Evolutionary conservation across 2,888 invertebrate genomes (phyloP).

Genomic region (Agriopis aurantiaria): DNA sequence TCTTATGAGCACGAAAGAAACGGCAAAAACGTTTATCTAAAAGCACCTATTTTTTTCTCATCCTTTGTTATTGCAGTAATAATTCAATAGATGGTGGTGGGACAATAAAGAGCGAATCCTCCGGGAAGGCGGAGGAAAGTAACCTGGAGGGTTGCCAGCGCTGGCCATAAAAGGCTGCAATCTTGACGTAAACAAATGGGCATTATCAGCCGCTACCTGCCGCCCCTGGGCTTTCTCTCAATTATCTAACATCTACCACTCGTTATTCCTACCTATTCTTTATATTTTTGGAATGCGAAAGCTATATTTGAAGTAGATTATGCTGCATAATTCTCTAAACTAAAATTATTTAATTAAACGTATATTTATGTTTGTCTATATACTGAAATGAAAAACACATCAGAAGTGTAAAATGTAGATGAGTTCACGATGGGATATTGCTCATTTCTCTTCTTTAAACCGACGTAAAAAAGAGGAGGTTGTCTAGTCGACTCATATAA

Average conservation of each 20-base stretch:
- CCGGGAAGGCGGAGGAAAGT: not conserved
- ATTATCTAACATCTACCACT: constrained; percentile 12
- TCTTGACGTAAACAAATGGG: constrained; percentile 32
- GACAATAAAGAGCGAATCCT: constrained; percentile 15
- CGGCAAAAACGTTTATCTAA: not conserved
- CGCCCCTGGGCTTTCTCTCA: not conserved
- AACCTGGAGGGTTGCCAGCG: constrained; percentile 23
- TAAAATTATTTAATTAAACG: not conserved
- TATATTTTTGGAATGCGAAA: not conserved
- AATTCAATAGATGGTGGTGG: constrained; percentile 22
- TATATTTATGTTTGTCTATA: not conserved
- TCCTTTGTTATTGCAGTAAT: constrained; percentile 15
- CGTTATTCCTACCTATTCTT: constrained; percentile 3
- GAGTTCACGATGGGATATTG: no score
- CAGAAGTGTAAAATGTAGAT: no score
- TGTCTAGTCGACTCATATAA: no score
- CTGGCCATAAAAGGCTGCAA: constrained; percentile 20
- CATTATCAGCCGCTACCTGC: constrained; percentile 26
- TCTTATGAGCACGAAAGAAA: not conserved
- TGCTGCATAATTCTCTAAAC: not conserved
- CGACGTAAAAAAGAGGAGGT: no score
- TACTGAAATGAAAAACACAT: not conserved
- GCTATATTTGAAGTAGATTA: not conserved
- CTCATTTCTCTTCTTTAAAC: no score
- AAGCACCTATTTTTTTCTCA: constrained; percentile 7